Conservation (phyloP, 2,113 vertebrate genomes). For the Microtus oregoni region DNA sequence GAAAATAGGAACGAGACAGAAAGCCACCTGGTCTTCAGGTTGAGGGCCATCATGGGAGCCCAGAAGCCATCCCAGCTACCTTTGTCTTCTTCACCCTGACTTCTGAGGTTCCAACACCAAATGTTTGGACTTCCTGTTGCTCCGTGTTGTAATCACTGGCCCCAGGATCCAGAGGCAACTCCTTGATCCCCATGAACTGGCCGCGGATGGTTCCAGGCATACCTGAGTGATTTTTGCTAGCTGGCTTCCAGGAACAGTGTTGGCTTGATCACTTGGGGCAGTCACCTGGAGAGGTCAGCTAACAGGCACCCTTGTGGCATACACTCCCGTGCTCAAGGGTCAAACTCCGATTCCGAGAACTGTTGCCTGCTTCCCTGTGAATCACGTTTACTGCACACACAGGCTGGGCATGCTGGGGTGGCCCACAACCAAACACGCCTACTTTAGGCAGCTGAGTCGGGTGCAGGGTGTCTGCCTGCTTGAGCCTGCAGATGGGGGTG, state of each 20-base stretch:
- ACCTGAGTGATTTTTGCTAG: background rate
- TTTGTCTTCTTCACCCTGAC: background rate
- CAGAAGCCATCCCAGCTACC: too few species aligned
- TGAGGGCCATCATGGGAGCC: too few species aligned
- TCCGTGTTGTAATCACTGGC: too few species aligned
- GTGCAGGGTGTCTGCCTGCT: background rate
- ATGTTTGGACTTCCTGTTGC: too few species aligned
- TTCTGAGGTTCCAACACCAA: too few species aligned
- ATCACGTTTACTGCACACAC: background rate
- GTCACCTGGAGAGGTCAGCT: background rate
- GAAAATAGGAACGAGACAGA: too few species aligned
- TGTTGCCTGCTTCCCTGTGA: conserved; percentile 34
- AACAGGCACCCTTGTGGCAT: background rate
- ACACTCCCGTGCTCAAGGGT: background rate
- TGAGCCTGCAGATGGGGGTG: background rate
- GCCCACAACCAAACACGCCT: background rate
- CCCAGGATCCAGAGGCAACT: too few species aligned
- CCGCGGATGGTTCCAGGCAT: background rate
- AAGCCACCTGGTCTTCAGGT: too few species aligned
- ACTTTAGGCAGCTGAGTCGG: background rate
- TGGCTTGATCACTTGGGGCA: fast-evolving
- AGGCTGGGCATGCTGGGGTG: background rate
- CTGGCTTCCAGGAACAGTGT: background rate
- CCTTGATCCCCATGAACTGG: too few species aligned
- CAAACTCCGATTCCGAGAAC: background rate